phyloP scores from a whole-genome alignment of 2,888 invertebrate species.

The Perizoma flavofasciatum region DNA sequence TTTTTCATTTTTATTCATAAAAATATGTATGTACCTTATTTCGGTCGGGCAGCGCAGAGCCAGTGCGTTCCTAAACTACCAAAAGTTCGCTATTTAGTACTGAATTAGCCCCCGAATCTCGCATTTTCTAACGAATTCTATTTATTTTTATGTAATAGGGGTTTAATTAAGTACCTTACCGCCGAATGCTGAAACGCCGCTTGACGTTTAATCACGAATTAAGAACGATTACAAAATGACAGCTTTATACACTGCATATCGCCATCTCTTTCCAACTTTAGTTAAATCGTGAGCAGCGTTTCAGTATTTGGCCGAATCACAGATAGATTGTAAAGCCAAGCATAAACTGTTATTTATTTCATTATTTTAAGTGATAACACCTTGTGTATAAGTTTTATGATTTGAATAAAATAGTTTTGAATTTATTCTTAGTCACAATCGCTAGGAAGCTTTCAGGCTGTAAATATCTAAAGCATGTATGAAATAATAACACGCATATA shows the following conservation, averaged over 20 bases:
- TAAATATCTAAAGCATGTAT: constrained; percentile 71
- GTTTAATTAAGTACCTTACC: constrained; percentile 18
- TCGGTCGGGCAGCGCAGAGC: no score
- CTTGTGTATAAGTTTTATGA: constrained; percentile 49
- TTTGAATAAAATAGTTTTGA: constrained; percentile 66
- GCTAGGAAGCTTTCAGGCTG: constrained; percentile 78
- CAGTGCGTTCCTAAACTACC: no score
- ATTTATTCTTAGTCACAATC: constrained; percentile 68
- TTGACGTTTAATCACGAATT: no score
- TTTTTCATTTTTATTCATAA: no score
- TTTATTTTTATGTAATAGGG: constrained; percentile 9
- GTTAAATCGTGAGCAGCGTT: no score
- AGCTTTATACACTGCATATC: no score
- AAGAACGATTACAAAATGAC: no score
- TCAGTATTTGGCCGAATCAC: constrained; percentile 6
- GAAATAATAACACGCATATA: constrained; percentile 55
- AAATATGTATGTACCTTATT: no score
- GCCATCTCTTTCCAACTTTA: no score
- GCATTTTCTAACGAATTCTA: constrained; percentile 10
- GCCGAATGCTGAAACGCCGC: no score
- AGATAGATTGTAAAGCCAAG: constrained; percentile 31
- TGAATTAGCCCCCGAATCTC: constrained; percentile 21
- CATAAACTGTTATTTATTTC: constrained; percentile 42
- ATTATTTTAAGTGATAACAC: constrained; percentile 46
- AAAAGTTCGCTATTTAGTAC: no score